Evolutionary conservation across 1,140 invertebrate species (phyloP).

Genomic region (Heliconius nattereri): DNA sequence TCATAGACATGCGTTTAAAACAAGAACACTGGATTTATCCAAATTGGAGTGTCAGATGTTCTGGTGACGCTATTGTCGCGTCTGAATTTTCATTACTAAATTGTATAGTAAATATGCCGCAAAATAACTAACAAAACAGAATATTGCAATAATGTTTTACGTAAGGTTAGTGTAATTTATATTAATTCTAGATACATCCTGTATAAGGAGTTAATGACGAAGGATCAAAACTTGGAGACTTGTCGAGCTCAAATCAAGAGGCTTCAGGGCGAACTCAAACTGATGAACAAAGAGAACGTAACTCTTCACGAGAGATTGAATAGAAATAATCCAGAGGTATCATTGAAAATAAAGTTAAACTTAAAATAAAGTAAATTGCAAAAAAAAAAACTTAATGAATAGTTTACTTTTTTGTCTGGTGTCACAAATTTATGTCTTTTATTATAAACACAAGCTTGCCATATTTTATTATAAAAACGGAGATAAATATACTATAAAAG

Average conservation of each 20-base stretch:
- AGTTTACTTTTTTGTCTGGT: too few relatives aligned
- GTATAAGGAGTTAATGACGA: conserved; percentile 73
- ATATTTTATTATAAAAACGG: too few relatives aligned
- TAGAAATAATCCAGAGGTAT: conserved; percentile 68
- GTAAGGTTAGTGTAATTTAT: conserved; percentile 47
- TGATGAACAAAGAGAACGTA: conserved; percentile 67
- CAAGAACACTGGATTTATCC: background rate
- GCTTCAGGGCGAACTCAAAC: conserved; percentile 67
- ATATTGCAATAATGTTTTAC: conserved; percentile 47
- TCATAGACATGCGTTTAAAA: background rate
- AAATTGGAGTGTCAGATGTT: background rate
- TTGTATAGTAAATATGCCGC: background rate
- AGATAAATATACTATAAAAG: too few relatives aligned
- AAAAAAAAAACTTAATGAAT: too few relatives aligned
- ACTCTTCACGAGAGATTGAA: conserved; percentile 61
- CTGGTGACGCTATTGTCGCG: background rate
- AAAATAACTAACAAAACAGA: background rate
- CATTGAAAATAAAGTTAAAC: too few relatives aligned
- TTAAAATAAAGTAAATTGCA: too few relatives aligned
- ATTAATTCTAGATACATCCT: conserved; percentile 63
- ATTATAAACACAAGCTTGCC: too few relatives aligned
- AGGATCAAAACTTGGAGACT: conserved; percentile 71
- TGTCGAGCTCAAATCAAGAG: conserved; percentile 67
- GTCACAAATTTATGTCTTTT: background rate
- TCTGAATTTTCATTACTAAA: conserved; percentile 19